phyloP scores from a whole-genome alignment of 2,888 invertebrate genomes.

The Platerodrilus igneus region DNA sequence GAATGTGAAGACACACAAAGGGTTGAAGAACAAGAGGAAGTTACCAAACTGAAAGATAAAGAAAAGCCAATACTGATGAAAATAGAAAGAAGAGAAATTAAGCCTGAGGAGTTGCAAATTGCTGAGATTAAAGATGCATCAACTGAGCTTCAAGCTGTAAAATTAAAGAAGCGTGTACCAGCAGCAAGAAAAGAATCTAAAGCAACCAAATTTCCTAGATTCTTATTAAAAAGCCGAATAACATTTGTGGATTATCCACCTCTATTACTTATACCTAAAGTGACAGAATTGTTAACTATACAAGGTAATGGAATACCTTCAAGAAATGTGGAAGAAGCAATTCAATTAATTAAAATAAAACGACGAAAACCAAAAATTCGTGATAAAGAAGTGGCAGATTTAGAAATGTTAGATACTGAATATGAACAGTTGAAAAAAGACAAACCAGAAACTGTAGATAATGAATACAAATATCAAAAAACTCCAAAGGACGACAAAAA shows the following conservation, averaged over 20 bases:
- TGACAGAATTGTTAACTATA: constrained; percentile 48
- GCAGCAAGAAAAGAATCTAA: constrained; percentile 42
- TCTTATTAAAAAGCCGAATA: constrained; percentile 49
- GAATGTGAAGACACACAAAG: constrained; percentile 33
- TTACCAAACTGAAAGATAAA: constrained; percentile 33
- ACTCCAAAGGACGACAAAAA: constrained; percentile 36
- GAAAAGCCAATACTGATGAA: constrained; percentile 43
- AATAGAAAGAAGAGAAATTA: constrained; percentile 47
- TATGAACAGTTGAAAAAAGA: constrained; percentile 47
- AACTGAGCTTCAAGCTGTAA: constrained; percentile 58
- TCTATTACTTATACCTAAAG: constrained; percentile 34
- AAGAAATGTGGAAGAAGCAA: constrained; percentile 59
- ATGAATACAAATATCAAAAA: constrained; percentile 34
- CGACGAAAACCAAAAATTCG: constrained; percentile 45
- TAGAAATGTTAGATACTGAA: constrained; percentile 38
- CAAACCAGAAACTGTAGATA: constrained; percentile 36
- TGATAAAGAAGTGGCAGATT: constrained; percentile 53
- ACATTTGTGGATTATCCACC: constrained; percentile 61
- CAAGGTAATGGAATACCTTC: constrained; percentile 65
- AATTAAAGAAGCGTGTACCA: constrained; percentile 57
- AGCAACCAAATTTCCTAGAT: constrained; percentile 46
- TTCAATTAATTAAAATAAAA: constrained; percentile 56
- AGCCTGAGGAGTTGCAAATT: constrained; percentile 59
- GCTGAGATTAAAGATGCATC: constrained; percentile 51
- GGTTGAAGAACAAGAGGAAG: constrained; percentile 40